phyloP scores from a whole-genome alignment of 2,113 vertebrate genomes.

The Psophia crepitans region DNA sequence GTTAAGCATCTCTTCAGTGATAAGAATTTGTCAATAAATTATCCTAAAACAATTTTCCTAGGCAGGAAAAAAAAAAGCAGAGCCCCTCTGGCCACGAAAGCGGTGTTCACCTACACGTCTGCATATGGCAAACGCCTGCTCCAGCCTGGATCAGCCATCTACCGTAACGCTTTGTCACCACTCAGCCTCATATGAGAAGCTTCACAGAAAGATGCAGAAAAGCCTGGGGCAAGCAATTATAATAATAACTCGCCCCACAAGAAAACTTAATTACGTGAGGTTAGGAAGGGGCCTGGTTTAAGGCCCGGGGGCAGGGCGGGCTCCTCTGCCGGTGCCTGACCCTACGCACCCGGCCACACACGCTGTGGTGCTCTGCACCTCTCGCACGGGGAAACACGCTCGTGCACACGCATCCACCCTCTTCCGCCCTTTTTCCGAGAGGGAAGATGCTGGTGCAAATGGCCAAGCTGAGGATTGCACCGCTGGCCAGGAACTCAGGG shows the following conservation, averaged over 20 bases:
- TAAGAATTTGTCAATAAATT: background rate
- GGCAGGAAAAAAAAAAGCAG: background rate
- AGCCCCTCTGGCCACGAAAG: background rate
- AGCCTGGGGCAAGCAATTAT: conserved; percentile 11
- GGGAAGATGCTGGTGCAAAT: background rate
- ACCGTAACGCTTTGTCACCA: background rate
- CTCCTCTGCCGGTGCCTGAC: background rate
- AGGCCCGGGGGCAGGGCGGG: background rate
- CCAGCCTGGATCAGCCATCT: background rate
- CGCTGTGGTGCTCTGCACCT: rapidly evolving
- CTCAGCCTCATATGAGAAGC: background rate
- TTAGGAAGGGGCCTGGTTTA: background rate
- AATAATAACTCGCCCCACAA: background rate
- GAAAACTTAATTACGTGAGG: conserved; percentile 46
- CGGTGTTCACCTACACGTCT: background rate
- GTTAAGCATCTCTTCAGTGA: background rate
- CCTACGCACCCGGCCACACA: background rate
- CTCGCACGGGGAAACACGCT: rapidly evolving
- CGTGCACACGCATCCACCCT: rapidly evolving
- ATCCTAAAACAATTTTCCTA: background rate
- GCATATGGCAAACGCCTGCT: background rate
- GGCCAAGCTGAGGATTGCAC: rapidly evolving
- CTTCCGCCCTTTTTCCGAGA: background rate
- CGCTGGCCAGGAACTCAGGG: rapidly evolving
- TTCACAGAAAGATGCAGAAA: background rate